These are phyloP conservation scores for Eupithecia tripunctaria DNA, from an alignment of 2,888 invertebrate species.

Conservation along the genomic window DNA sequence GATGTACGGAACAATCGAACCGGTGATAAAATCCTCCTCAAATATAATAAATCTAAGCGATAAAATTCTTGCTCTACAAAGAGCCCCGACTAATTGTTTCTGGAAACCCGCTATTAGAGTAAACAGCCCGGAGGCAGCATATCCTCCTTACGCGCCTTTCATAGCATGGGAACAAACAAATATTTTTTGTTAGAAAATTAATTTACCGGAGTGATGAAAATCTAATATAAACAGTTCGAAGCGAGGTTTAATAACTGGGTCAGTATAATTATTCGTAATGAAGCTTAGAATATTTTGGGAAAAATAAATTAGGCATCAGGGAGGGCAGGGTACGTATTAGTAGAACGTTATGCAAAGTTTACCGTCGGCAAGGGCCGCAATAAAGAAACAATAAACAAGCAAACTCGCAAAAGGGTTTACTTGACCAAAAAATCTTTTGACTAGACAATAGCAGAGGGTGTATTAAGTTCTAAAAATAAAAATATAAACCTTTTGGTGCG, in stretches of 20 bases:
- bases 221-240: constrained; percentile 51
- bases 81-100: constrained; percentile 77
- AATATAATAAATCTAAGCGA: constrained; percentile 81
- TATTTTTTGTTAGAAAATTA: constrained; percentile 46
- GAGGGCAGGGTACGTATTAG: constrained; percentile 49
- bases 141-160: constrained; percentile 44
- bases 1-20: constrained; percentile 59
- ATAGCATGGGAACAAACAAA: constrained; percentile 57
- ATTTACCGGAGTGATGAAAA: constrained; percentile 49
- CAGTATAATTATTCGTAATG: constrained; percentile 45
- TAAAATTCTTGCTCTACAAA: constrained; percentile 75
- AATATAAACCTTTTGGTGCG: constrained; percentile 56
- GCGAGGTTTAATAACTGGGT: constrained; percentile 48
- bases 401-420: constrained; percentile 73
- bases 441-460: constrained; percentile 68
- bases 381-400: constrained; percentile 71
- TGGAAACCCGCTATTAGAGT: constrained; percentile 74
- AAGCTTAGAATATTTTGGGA: constrained; percentile 41
- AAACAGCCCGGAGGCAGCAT: constrained; percentile 58
- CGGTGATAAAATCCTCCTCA: constrained; percentile 76
- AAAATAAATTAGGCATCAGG: constrained; percentile 54
- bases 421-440: constrained; percentile 62
- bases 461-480: constrained; percentile 64
- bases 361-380: constrained; percentile 67
- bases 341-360: constrained; percentile 69